Evolutionary conservation across 2,888 invertebrate species (phyloP).

Genomic region (Nymphalis c-album): DNA sequence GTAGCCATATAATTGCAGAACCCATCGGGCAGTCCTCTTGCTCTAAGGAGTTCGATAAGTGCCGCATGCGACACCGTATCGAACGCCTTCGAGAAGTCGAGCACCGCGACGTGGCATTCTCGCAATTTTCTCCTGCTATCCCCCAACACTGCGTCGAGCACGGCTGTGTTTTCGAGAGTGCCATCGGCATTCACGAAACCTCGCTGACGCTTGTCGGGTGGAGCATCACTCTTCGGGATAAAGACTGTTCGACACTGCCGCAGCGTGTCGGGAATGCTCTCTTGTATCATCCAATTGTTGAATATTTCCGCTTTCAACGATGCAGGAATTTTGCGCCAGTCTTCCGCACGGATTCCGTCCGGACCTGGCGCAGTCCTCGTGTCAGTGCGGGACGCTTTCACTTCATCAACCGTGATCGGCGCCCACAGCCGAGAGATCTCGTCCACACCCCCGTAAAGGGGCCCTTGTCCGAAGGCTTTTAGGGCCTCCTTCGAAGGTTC

Average conservation of each 20-base stretch:
- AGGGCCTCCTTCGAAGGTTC: constrained; percentile 19
- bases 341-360: no score
- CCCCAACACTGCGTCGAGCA: constrained; percentile 44
- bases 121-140: constrained; percentile 38
- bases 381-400: neutral
- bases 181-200: constrained; percentile 46
- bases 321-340: no score
- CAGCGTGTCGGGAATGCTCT: no score
- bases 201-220: neutral
- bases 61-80: constrained; percentile 28
- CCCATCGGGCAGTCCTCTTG: constrained; percentile 48
- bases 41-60: constrained; percentile 46
- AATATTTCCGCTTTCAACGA: no score
- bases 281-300: no score
- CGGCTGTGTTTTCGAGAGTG: constrained; percentile 51
- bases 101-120: constrained; percentile 38
- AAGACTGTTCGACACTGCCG: no score
- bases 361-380: no score
- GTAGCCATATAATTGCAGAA: constrained; percentile 49
- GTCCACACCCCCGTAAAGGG: constrained; percentile 11
- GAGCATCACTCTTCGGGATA: no score
- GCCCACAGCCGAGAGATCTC: constrained; percentile 25
- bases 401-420: constrained; percentile 18
- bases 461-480: neutral
- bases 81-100: no score